These are phyloP conservation scores for Phalacrocorax aristotelis DNA, from an alignment of 2,113 vertebrate genomes.

Conservation along the genomic window DNA sequence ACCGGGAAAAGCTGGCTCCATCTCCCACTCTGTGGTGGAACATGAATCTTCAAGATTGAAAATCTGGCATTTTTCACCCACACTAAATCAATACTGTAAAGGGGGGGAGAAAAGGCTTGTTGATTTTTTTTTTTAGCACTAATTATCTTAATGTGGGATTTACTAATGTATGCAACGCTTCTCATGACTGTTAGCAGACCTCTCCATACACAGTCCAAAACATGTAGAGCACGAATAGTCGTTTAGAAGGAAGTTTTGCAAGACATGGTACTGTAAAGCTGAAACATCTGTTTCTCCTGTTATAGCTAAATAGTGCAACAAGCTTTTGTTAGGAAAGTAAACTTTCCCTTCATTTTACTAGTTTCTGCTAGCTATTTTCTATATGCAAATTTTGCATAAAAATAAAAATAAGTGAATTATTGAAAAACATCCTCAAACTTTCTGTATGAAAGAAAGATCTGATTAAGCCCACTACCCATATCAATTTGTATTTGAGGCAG, in stretches of 20 bases:
- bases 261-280: slow-evolving; percentile 39
- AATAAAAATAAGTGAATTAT: not conserved
- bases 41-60: slow-evolving; percentile 19
- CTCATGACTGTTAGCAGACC: slow-evolving; percentile 36
- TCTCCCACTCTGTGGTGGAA: slow-evolving; percentile 32
- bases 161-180: slow-evolving; percentile 38
- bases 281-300: slow-evolving; percentile 46
- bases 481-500: not conserved
- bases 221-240: slow-evolving; percentile 11
- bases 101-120: not conserved
- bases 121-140: slow-evolving; percentile 16
- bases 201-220: slow-evolving; percentile 23
- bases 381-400: not conserved
- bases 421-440: not conserved
- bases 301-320: not conserved
- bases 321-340: not conserved
- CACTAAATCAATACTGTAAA: slow-evolving; percentile 55
- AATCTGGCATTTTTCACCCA: slow-evolving; percentile 49
- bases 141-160: slow-evolving; percentile 55
- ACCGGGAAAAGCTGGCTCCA: slow-evolving; percentile 30
- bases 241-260: slow-evolving; percentile 43
- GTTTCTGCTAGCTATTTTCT: not conserved
- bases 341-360: not conserved
- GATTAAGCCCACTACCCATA: not conserved
- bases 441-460: not conserved